Conservation (phyloP, 1,140 invertebrate species). For the Scaptodrosophila lebanonensis region DNA sequence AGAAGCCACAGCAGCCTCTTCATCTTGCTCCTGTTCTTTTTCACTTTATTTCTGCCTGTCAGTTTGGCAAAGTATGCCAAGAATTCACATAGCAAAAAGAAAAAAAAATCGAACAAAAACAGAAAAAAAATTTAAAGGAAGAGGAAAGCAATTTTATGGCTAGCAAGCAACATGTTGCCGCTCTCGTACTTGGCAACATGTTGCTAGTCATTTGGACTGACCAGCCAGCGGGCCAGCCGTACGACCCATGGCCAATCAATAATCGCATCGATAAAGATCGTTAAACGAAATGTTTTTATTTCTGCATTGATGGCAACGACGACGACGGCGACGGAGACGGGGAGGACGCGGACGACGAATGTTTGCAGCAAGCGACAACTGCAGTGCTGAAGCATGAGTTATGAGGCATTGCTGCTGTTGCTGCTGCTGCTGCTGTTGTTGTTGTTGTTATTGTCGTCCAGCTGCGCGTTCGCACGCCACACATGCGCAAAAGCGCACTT, state of each 20-base stretch:
- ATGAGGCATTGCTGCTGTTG: constrained; percentile 20
- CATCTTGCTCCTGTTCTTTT: no score
- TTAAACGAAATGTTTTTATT: constrained; percentile 75
- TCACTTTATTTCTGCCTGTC: constrained; percentile 22
- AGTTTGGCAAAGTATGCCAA: constrained; percentile 65
- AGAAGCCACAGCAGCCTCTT: no score
- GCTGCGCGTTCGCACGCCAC: constrained; percentile 63
- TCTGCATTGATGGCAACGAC: constrained; percentile 35
- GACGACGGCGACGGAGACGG: constrained; percentile 17
- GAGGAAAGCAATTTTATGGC: constrained; percentile 12
- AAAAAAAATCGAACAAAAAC: constrained; percentile 10
- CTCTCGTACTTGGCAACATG: constrained; percentile 19
- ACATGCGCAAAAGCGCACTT: constrained; percentile 65
- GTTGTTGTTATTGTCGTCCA: not conserved
- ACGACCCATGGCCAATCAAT: constrained; percentile 66
- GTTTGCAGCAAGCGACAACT: constrained; percentile 18
- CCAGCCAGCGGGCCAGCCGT: constrained; percentile 25
- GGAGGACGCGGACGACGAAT: constrained; percentile 39
- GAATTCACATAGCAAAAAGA: constrained; percentile 54
- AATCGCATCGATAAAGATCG: constrained; percentile 76
- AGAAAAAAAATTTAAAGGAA: constrained; percentile 22
- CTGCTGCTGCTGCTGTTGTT: constrained; percentile 7
- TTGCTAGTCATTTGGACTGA: constrained; percentile 25
- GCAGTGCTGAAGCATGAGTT: constrained; percentile 30
- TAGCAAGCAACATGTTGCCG: not conserved